Evolutionary conservation across 1,140 invertebrate species (phyloP), one percentile per base, ranked within the genome.

Genomic region (Pseudomyrmex flavicornis): DNA sequence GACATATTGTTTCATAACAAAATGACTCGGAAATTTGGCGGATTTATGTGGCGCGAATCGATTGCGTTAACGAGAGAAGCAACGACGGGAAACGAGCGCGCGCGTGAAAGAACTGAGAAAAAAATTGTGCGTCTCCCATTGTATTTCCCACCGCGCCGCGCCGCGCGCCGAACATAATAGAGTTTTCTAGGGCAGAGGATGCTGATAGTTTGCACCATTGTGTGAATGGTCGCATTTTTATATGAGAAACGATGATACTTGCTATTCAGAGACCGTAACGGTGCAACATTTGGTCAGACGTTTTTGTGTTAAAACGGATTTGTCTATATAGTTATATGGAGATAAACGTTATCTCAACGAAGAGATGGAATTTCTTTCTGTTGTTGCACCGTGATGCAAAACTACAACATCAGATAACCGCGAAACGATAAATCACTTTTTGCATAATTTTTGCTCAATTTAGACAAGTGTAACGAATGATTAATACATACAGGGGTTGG

Each of bases 121-220:
- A 77, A 85, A 88, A 87, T 59, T 58, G 61, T 63, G 20, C 58
- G 69, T 84, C 65, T 66, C 65, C 56, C 62, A 88, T 85, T 88
- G 76, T 82, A 54, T 54, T 61, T 83, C 61, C 58, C 58, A 46
- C 35, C 5, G 35, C 35, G 35, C 35, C 35, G 35, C 59, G 61
- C 75, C 73, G 58, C 79, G 22, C 72, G 12, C 35, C 35, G 13
- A 69, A 66, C 48, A 88, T 88, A 88, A 88, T 88, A 74, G 83
- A 76, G 73, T 85, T 88, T 88, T 88, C 87, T 88, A 61, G 87
- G 83, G 62, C 83, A 83, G 73, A 63, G 77, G 50, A 76, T 83
- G 72, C 73, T 58, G 76, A 88, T 88, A 88, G 86, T 88, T 88
- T 68, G 52, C 65, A n/a, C 66, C 83, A 85, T 88, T 88, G 87